Evolutionary conservation across 2,113 vertebrate species (phyloP).

Genomic region (Orientallactaga bullata): DNA sequence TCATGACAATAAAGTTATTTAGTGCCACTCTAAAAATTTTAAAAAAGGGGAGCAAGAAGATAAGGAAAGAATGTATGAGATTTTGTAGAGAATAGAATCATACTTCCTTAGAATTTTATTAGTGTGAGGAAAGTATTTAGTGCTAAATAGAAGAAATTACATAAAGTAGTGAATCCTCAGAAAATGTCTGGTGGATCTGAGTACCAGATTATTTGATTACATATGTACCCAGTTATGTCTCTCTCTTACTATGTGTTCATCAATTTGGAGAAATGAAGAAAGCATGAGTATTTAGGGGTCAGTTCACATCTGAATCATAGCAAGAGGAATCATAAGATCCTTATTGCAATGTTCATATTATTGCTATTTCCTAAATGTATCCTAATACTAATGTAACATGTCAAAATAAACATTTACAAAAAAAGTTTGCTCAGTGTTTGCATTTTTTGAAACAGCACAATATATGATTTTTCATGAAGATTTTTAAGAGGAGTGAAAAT

Average conservation of each 20-base stretch:
- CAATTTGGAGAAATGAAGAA: not conserved
- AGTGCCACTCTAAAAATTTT: not conserved
- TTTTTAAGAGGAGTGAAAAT: not conserved
- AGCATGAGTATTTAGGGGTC: too few species aligned
- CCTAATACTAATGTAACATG: not conserved
- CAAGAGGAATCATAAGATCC: not conserved
- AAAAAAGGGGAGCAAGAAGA: too few species aligned
- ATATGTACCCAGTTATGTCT: not conserved
- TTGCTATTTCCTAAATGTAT: not conserved
- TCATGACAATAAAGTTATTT: not conserved
- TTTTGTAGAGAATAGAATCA: not conserved
- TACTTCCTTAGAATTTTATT: not conserved
- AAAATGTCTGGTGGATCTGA: not conserved
- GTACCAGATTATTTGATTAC: not conserved
- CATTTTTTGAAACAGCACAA: not conserved
- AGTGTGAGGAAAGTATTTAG: not conserved
- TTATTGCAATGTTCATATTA: not conserved
- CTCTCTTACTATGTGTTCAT: not conserved
- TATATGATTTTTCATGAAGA: not conserved
- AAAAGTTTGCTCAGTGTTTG: not conserved
- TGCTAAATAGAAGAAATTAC: not conserved
- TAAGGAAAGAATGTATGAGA: not conserved
- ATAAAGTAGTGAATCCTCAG: not conserved
- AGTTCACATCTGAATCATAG: not conserved
- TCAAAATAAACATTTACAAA: not conserved